Base-by-base conservation (phyloP, 2,113 vertebrate genomes). In the Oophaga pumilio region DNA sequence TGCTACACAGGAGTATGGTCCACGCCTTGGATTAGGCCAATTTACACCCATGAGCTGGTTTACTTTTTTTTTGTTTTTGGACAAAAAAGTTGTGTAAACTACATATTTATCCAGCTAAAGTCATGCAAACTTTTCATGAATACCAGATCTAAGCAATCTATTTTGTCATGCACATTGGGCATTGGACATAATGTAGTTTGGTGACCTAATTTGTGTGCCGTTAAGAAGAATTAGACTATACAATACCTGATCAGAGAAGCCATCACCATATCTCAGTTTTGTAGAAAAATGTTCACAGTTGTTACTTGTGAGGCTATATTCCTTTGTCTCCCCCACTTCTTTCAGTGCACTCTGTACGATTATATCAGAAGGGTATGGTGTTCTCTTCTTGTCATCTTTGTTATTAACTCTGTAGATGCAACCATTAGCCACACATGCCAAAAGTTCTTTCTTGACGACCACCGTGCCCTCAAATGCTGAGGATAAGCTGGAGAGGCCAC, bases 241-340 rank as follows among this genome's bases (percentile, higher is more conserved):
- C 50, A 57, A 0, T 57, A 97, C 96, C 96, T 97, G 97, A 2
- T 94, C 94, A 12, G 95, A 96, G 86, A 95, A 92, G 0, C 92
- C 0, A 6, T 93, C 91, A 3, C 95, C 95, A 0, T 97, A 97
- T 87, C 96, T 94, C 86, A 97, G 89, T 22, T 94, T 91, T 0
- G 93, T 97, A 73, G 89, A 96, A n/a, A 97, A 97, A 91, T 97
- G 96, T 89, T 97, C 96, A 3, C 96, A 97, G 93, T 97, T 97
- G 0, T 89, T 22, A 0, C 91, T 92, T 74, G 94, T 62, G 86
- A 97, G 28, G 33, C 92, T 94, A 89, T 96, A 97, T 0, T 90
- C 82, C 49, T 93, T 74, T 85, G 91, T 91, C 33, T 50, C 1
- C 3, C 93, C 95, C 90, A 96, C 92, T 89, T 82, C 6, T 0